A percentile compares a stretch with the other conserved stretches of the same genome.
Conservation (phyloP, 2,888 invertebrate genomes). For the Nephrotoma guestfalica region DNA sequence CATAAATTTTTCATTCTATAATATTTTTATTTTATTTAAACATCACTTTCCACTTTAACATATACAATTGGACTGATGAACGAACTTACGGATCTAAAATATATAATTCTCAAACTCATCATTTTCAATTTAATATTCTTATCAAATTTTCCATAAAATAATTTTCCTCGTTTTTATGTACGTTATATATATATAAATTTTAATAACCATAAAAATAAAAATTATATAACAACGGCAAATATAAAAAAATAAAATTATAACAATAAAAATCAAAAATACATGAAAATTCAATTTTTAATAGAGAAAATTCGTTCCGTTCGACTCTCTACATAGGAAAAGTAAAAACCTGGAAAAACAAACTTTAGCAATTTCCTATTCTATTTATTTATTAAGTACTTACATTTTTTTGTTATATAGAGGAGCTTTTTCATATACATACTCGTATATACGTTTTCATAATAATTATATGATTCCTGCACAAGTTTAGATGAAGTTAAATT, state of each 20-base stretch:
- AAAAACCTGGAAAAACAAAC: not conserved
- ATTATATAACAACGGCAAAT: not conserved
- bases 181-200: not conserved
- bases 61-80: not conserved
- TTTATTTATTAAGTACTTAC: not conserved
- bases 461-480: not conserved
- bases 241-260: not conserved
- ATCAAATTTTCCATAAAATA: not conserved
- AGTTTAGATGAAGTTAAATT: not conserved
- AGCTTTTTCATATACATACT: not conserved
- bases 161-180: not conserved
- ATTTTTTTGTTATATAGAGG: not conserved
- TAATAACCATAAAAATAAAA: not conserved
- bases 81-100: not conserved
- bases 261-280: not conserved
- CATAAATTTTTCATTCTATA: not conserved
- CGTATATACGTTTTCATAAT: not conserved
- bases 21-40: not conserved
- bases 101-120: not conserved
- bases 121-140: not conserved
- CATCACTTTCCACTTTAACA: not conserved
- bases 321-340: not conserved
- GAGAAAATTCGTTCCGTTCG: not conserved
- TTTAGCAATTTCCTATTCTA: not conserved
- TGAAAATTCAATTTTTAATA: not conserved